Conservation (phyloP, 2,113 vertebrate genomes). For the Gasterosteus nipponicus region DNA sequence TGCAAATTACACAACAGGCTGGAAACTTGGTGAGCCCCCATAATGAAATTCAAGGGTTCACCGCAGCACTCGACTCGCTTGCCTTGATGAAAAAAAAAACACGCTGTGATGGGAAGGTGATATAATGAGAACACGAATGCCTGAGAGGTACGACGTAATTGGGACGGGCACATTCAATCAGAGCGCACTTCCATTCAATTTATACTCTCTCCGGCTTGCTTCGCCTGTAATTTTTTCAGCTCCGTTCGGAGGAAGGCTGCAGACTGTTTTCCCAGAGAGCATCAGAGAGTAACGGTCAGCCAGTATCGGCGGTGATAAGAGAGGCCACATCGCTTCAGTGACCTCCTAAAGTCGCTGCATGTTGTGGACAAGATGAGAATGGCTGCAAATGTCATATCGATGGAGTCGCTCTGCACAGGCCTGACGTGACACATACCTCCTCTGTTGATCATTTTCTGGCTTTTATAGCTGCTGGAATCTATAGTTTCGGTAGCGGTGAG, state of each 20-base stretch:
- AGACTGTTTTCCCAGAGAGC: constrained; percentile 39
- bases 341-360: constrained; percentile 44
- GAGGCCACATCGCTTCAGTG: constrained; percentile 42
- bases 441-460: background rate
- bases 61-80: constrained; percentile 58
- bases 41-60: constrained; percentile 68
- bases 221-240: constrained; percentile 68
- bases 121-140: constrained; percentile 71
- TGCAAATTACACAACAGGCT: constrained; percentile 45
- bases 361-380: constrained; percentile 30
- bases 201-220: constrained; percentile 38
- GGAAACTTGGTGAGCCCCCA: constrained; percentile 31
- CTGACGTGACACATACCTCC: background rate
- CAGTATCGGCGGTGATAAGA: constrained; percentile 44
- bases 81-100: constrained; percentile 60
- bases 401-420: background rate
- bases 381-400: constrained; percentile 12
- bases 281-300: constrained; percentile 33
- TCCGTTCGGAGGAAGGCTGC: constrained; percentile 33
- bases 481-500: background rate
- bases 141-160: constrained; percentile 73
- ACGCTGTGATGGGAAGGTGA: constrained; percentile 63
- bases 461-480: background rate
- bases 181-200: constrained; percentile 76
- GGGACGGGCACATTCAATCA: constrained; percentile 79